phyloP scores from a whole-genome alignment of 1,140 invertebrate genomes.

The Eciton burchellii region DNA sequence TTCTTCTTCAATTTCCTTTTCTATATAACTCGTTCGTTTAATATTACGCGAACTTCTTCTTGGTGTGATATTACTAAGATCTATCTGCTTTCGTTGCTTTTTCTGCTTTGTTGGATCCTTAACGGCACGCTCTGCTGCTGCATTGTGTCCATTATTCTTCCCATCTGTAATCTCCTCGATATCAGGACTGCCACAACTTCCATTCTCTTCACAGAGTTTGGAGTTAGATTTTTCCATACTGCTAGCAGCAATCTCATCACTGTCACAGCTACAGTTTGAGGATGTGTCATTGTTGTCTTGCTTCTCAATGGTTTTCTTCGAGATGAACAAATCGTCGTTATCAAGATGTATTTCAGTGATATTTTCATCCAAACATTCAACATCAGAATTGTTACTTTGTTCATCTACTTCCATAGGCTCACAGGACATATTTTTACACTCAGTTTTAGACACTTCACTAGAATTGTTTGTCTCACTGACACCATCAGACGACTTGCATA shows the following conservation, averaged over 20 bases:
- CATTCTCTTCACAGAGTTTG: constrained; percentile 83
- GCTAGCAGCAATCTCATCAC: constrained; percentile 70
- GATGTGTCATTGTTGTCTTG: constrained; percentile 62
- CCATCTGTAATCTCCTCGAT: constrained; percentile 82
- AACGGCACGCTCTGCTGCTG: constrained; percentile 65
- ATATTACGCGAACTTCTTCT: constrained; percentile 88
- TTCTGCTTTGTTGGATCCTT: constrained; percentile 76
- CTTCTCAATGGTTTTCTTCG: constrained; percentile 69
- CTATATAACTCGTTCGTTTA: constrained; percentile 88
- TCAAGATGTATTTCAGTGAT: constrained; percentile 74
- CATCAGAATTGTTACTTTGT: constrained; percentile 81
- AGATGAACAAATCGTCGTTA: constrained; percentile 79
- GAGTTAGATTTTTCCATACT: constrained; percentile 78
- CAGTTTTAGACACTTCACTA: constrained; percentile 79
- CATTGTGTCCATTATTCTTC: constrained; percentile 79
- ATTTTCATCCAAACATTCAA: constrained; percentile 82
- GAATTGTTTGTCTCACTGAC: constrained; percentile 77
- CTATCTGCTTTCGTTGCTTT: constrained; percentile 82
- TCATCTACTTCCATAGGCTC: constrained; percentile 82
- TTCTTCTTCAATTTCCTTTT: constrained; percentile 88
- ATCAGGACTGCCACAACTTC: constrained; percentile 82
- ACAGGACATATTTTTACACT: constrained; percentile 72
- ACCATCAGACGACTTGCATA: constrained; percentile 63
- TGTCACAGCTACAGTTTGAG: constrained; percentile 64
- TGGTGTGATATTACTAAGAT: constrained; percentile 85